Base-by-base conservation (phyloP, 2,888 invertebrate genomes). In the Troglohyphantes excavatus region DNA sequence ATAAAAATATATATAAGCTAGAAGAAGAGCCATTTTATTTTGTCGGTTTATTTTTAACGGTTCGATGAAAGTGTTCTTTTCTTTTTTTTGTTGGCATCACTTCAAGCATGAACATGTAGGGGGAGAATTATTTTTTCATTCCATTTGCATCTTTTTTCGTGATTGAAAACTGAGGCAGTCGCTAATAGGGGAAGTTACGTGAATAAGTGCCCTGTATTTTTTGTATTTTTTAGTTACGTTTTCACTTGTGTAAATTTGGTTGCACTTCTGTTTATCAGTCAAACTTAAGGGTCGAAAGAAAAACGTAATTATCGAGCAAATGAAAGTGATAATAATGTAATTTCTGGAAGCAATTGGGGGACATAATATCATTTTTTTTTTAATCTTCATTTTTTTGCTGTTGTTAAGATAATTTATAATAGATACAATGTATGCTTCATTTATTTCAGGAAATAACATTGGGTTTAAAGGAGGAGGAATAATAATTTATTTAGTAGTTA, bases 81-180 rank as follows among this genome's bases (percentile, higher is more conserved):
- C 17, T 46, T 1, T 53, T 53, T 53, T 53, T 53, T 17, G 53
- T n/a, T 53, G 53, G 53, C 53, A 53, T 53, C 53, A 53, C 53
- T 53, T 53, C n/a, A 53, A 17, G 13, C n/a, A 53, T 13, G 53
- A 53, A 53, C 13, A n/a, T n/a, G 17, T n/a, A 5, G 53, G 13
- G 53, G n/a, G 39, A 39, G 3, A 17, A 53, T 53, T 53, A 17
- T 61, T 33, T 19, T 78, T 65, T 23, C 21, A 13, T 19, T 23
- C 78, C 78, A 75, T 75, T 75, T 75, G 75, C 75, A 75, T 75
- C 75, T 59, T 29, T 43, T 68, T 76, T 39, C 63, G 63, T 65
- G 78, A 78, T 78, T 78, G 78, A 78, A 78, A 65, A 63, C 21
- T 27, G 39, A 78, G 65, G 63, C 63, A 13, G 39, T 78, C 17